Evolutionary conservation across 2,113 vertebrate species (phyloP), one percentile per base, ranked within the genome.

Genomic region (Corapipo altera): DNA sequence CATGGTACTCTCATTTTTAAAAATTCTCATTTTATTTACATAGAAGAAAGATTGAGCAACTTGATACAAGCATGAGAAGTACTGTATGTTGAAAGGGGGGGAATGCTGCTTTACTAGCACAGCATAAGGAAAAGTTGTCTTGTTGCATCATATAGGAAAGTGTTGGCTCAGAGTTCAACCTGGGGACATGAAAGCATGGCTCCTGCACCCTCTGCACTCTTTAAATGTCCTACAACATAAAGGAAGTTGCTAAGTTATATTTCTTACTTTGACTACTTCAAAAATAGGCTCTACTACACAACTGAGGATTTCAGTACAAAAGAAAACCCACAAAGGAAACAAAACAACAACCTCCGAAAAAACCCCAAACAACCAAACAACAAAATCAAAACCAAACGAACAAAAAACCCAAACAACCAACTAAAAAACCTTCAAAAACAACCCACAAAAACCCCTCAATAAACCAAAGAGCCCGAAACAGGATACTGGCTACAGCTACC

Each of bases 21-120:
- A 74, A 88, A 73, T 70, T 61, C 59, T 90, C 69, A 55, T 91
- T 94, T 96, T 95, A 96, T 94, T 96, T 97, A 80, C 72, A 88
- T 72, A 77, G 23, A 71, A 64, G 77, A 55, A 67, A 46, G 82
- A 80, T 55, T 90, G 70, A 89, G 84, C 71, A 96, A 91, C 59
- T 57, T 44, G 23, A 70, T 32, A 35, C 15, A 76, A 79, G 33
- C 33, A 64, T 8, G 46, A 95, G 65, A 93, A 86, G 16, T 22
- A 16, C 9, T 35, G 61, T 61, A 39, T 71, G 41, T 22, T 77
- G 74, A 54, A 80, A 55, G 44, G 41, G 33, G 16, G 8, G 43
- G 43, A 87, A 88, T 21, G 22, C 58, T 70, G 39, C 46, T 11
- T 33, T 74, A 41, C 22, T 85, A 61, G 23, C 32, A 49, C 19